Evolutionary conservation across 1,140 invertebrate species (phyloP).

Genomic region (Drosophila serrata): DNA sequence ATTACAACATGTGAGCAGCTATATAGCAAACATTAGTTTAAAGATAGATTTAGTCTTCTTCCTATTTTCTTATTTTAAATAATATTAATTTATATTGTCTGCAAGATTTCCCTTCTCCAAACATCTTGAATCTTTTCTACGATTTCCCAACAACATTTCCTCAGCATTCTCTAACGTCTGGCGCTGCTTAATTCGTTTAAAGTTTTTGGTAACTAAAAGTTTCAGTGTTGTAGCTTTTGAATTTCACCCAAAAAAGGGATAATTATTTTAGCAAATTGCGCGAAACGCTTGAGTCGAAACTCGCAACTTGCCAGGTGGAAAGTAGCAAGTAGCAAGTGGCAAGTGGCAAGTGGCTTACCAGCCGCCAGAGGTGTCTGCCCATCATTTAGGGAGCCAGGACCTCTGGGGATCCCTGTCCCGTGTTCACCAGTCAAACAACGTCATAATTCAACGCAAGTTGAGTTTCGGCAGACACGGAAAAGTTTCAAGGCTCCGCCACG

Average conservation of each 20-base stretch:
- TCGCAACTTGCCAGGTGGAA: constrained; percentile 32
- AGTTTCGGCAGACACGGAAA: constrained; percentile 32
- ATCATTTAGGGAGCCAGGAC: constrained; percentile 4
- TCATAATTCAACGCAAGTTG: constrained; percentile 59
- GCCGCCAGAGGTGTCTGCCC: constrained; percentile 5
- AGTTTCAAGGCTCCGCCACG: constrained; percentile 35
- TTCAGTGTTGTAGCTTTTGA: constrained; percentile 73
- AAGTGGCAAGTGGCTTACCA: constrained; percentile 30
- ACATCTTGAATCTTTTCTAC: neutral
- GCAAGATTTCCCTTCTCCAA: neutral
- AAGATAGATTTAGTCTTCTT: neutral
- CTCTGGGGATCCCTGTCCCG: constrained; percentile 7
- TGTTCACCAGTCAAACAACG: constrained; percentile 44
- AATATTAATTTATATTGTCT: too few relatives aligned
- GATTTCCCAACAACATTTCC: constrained; percentile 7
- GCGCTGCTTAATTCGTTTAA: constrained; percentile 68
- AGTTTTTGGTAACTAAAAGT: constrained; percentile 74
- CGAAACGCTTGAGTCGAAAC: constrained; percentile 61
- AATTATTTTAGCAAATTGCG: constrained; percentile 81
- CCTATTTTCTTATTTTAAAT: neutral
- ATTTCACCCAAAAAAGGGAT: constrained; percentile 71
- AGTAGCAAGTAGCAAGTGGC: constrained; percentile 8
- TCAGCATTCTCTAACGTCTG: constrained; percentile 32
- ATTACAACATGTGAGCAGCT: neutral
- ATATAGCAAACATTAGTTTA: neutral